Percentiles rank a stretch among this genome's conserved stretches.
Evolutionary conservation across 1,140 invertebrate genomes (phyloP).

Genomic region (Bombyx mandarina): DNA sequence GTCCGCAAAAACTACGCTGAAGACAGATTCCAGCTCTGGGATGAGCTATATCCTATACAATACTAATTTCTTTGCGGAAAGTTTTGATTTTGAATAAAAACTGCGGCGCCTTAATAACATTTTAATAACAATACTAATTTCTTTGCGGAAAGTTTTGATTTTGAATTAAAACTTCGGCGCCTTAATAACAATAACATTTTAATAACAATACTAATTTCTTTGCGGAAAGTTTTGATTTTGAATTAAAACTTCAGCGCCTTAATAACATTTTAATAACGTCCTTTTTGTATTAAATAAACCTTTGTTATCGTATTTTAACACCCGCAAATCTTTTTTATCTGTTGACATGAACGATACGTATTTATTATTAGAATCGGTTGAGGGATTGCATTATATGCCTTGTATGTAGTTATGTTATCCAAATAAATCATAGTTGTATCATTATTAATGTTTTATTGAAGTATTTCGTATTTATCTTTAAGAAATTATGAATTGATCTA

Average conservation of each 20-base stretch:
- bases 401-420: too few relatives aligned
- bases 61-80: slow-evolving; percentile 1
- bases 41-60: slow-evolving; percentile 12
- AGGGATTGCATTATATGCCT: too few relatives aligned
- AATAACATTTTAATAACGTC: neutral
- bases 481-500: too few relatives aligned
- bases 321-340: too few relatives aligned
- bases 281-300: neutral
- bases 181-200: neutral
- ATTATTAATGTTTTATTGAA: too few relatives aligned
- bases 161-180: neutral
- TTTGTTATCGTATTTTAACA: too few relatives aligned
- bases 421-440: too few relatives aligned
- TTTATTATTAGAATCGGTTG: too few relatives aligned
- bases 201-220: neutral
- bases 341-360: too few relatives aligned
- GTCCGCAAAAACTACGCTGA: slow-evolving; percentile 16
- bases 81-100: neutral
- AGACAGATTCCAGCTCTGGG: slow-evolving; percentile 18
- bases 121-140: neutral
- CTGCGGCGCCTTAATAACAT: neutral
- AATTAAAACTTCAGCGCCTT: neutral
- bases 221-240: neutral
- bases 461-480: too few relatives aligned
- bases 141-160: neutral